These are phyloP conservation scores for Tribolium freemani DNA, from an alignment of 2,888 invertebrate genomes.

Conservation along the genomic window DNA sequence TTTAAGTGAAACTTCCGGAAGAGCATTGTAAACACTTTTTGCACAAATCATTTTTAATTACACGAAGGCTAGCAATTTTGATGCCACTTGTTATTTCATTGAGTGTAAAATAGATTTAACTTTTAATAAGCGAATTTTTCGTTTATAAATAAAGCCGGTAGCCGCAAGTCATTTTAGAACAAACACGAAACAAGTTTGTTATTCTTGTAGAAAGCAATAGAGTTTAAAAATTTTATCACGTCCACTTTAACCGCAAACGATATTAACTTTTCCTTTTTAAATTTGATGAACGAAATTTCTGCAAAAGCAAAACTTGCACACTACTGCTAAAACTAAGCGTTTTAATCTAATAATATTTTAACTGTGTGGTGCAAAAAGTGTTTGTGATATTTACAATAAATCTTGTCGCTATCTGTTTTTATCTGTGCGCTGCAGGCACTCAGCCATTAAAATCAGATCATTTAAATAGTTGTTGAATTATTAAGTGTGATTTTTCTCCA, in stretches of 20 bases:
- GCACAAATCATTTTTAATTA: neutral
- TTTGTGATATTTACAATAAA: neutral
- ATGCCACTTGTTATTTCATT: neutral
- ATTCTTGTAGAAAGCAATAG: neutral
- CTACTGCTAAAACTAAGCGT: neutral
- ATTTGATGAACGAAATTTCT: neutral
- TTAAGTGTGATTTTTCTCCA: constrained; percentile 6
- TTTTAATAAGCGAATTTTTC: neutral
- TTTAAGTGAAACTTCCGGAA: neutral
- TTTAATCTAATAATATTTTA: too few species aligned
- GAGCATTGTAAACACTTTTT: neutral
- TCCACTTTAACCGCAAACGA: neutral
- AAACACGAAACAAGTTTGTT: neutral
- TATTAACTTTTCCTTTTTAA: neutral
- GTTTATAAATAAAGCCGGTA: neutral
- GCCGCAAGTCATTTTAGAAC: neutral
- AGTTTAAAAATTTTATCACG: neutral
- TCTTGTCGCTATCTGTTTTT: neutral
- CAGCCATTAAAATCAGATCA: constrained; percentile 10
- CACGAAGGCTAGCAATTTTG: neutral
- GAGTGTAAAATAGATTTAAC: neutral
- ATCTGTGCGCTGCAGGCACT: neutral
- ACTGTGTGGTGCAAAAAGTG: neutral
- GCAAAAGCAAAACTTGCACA: neutral
- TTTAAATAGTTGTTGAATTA: constrained; percentile 8